Percentiles rank a stretch among this genome's conserved stretches.
Evolutionary conservation across 2,113 vertebrate genomes (phyloP).

Genomic region (Eptatretus burgeri): DNA sequence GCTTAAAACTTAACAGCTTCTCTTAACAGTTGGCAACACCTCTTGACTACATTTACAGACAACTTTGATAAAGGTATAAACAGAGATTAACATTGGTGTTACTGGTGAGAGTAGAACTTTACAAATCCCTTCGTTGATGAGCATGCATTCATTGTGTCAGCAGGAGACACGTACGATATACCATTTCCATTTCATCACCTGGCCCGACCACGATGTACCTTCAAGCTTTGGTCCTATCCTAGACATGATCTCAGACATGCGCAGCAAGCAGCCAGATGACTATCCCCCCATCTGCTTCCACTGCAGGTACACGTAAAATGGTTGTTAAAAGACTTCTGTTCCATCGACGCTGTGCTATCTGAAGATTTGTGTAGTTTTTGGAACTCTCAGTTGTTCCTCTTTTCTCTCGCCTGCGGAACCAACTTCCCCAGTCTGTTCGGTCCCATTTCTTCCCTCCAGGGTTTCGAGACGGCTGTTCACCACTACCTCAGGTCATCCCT

Average conservation of each 20-base stretch:
- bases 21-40: too few species aligned
- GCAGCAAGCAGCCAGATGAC: slow-evolving; percentile 70
- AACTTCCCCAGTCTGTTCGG: too few species aligned
- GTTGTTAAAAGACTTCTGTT: neutral
- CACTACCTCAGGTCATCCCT: too few species aligned
- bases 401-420: neutral
- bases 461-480: too few species aligned
- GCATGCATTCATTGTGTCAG: neutral
- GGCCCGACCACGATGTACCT: slow-evolving; percentile 93
- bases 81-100: too few species aligned
- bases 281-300: slow-evolving; percentile 81
- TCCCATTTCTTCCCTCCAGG: too few species aligned
- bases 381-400: neutral
- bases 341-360: neutral
- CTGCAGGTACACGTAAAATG: slow-evolving; percentile 37
- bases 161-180: slow-evolving; percentile 63
- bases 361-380: slow-evolving; percentile 5
- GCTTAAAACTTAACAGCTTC: too few species aligned
- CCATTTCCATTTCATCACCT: slow-evolving; percentile 94
- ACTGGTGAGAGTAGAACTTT: too few species aligned
- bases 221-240: slow-evolving; percentile 90
- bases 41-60: too few species aligned
- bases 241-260: slow-evolving; percentile 90
- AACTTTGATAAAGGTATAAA: too few species aligned
- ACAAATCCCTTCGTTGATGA: too few species aligned